Evolutionary conservation across 1,140 invertebrate genomes (phyloP).

Genomic region (Nasonia longicornis): DNA sequence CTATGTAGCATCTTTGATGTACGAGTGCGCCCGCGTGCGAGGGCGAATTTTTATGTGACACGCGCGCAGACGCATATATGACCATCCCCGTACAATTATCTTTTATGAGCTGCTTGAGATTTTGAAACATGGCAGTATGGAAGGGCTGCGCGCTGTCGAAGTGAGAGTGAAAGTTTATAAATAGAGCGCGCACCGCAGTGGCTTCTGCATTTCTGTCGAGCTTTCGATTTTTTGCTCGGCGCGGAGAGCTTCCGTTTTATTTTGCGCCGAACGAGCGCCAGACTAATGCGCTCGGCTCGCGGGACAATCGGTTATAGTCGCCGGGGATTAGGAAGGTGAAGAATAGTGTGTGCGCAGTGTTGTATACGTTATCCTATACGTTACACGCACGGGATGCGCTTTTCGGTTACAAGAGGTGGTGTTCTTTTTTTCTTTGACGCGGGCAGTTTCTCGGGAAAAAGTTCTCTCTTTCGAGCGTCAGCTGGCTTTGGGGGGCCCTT

Average conservation of each 20-base stretch:
- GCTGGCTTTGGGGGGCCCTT: background rate
- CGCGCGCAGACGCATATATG: slow-evolving; percentile 39
- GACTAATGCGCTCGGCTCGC: slow-evolving; percentile 18
- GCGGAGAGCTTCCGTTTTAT: slow-evolving; percentile 35
- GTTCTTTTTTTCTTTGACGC: background rate
- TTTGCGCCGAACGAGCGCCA: slow-evolving; percentile 17
- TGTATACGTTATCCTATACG: background rate
- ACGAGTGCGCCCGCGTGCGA: background rate
- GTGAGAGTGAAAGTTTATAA: slow-evolving; percentile 26
- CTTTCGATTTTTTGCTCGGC: background rate
- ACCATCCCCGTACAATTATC: slow-evolving; percentile 44
- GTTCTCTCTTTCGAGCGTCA: background rate
- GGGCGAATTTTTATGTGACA: slow-evolving; percentile 33
- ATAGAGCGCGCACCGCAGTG: slow-evolving; percentile 12
- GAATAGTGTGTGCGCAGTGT: slow-evolving; percentile 10
- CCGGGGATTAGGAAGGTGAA: slow-evolving; percentile 31
- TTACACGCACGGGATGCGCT: background rate
- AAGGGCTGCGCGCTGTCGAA: no score
- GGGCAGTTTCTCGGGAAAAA: background rate
- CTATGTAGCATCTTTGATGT: slow-evolving; percentile 27
- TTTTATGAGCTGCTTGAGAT: slow-evolving; percentile 45
- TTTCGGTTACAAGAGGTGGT: background rate
- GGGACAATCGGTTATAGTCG: slow-evolving; percentile 37
- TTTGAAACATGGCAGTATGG: slow-evolving; percentile 31
- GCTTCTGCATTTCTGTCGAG: background rate